phyloP scores from a whole-genome alignment of 2,888 invertebrate species.

The Thymelicus sylvestris region DNA sequence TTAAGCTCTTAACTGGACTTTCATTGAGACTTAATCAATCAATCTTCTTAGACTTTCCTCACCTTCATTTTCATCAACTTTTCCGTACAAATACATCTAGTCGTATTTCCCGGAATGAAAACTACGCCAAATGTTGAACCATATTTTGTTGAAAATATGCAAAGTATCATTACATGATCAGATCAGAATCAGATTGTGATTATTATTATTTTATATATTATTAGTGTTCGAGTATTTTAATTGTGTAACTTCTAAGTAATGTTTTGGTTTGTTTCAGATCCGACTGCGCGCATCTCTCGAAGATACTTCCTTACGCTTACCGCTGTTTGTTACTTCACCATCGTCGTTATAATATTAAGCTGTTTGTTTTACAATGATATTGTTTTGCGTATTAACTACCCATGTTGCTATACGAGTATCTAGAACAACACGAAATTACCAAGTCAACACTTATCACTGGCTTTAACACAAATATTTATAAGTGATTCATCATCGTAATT shows the following conservation, averaged over 20 bases:
- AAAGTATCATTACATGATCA: too few species aligned
- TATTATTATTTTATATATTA: too few species aligned
- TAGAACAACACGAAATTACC: slow-evolving; percentile 59
- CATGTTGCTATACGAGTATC: slow-evolving; percentile 47
- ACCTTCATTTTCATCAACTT: too few species aligned
- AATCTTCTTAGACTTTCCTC: too few species aligned
- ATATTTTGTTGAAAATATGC: too few species aligned
- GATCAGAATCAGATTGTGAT: too few species aligned
- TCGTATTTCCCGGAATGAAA: too few species aligned
- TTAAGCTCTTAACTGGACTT: too few species aligned
- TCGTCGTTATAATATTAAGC: slow-evolving; percentile 55
- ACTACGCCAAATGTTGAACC: too few species aligned
- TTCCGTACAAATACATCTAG: too few species aligned
- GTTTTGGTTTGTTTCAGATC: slow-evolving; percentile 72
- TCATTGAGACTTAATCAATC: too few species aligned
- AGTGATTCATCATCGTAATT: slow-evolving; percentile 42
- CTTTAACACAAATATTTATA: slow-evolving; percentile 38
- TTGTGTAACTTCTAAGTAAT: neutral
- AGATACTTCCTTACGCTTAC: slow-evolving; percentile 43
- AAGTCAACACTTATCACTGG: slow-evolving; percentile 65
- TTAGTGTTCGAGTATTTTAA: neutral
- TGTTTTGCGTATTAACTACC: slow-evolving; percentile 40
- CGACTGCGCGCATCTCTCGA: slow-evolving; percentile 60
- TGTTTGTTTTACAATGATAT: slow-evolving; percentile 61
- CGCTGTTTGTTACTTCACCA: slow-evolving; percentile 17